Evolutionary conservation across 2,888 invertebrate species (phyloP).

Genomic region (Drosophila aldrichi): DNA sequence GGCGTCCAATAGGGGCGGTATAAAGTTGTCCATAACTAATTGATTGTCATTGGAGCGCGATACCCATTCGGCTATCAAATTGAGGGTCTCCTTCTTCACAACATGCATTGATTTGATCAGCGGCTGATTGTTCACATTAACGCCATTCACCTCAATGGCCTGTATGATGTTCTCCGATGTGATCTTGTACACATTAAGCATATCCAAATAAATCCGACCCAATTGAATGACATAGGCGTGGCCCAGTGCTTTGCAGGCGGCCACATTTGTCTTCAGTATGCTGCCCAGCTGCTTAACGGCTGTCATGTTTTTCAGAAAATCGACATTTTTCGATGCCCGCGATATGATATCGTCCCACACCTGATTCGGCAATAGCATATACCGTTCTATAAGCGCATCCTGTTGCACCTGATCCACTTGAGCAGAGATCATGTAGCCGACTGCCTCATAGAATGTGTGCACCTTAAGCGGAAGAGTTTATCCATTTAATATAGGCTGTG

Average conservation of each 20-base stretch:
- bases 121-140: constrained; percentile 98
- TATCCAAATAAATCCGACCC: constrained; percentile 98
- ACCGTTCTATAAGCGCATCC: constrained; percentile 97
- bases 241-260: constrained; percentile 99
- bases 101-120: constrained; percentile 99
- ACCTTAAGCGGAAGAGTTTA: constrained; percentile 68
- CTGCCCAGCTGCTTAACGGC: constrained; percentile 98
- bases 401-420: constrained; percentile 96
- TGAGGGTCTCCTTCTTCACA: constrained; percentile 99
- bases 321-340: constrained; percentile 98
- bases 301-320: constrained; percentile 97
- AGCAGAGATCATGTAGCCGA: constrained; percentile 99
- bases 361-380: constrained; percentile 98
- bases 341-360: constrained; percentile 99
- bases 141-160: constrained; percentile 97
- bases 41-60: constrained; percentile 94
- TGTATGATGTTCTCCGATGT: constrained; percentile 97
- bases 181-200: constrained; percentile 99
- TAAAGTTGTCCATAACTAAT: constrained; percentile 98
- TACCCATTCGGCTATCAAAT: constrained; percentile 98
- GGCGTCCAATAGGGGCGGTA: constrained; percentile 98
- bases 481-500: background rate
- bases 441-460: constrained; percentile 99
- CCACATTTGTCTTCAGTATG: constrained; percentile 99
- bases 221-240: constrained; percentile 98